Base-by-base conservation (phyloP, 2,888 invertebrate genomes). In the Eupithecia insigniata region DNA sequence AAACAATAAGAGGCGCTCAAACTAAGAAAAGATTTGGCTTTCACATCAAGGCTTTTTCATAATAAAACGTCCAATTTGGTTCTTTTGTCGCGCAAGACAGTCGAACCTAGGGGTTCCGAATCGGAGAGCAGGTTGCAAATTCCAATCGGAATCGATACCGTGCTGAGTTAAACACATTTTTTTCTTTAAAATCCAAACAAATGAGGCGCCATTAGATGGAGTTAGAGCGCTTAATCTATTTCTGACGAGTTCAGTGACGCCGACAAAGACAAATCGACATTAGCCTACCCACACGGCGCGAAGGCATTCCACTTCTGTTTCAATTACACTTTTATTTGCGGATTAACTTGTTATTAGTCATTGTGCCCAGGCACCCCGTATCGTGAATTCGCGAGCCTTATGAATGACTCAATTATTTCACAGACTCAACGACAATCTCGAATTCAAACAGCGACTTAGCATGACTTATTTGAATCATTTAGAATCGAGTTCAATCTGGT, bases 241-340 rank as follows among this genome's bases (percentile, higher is more conserved):
- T 94, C 94, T 94, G 94, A 94, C 94, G 94, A 94, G 94, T 94
- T 94, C 92, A 93, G 92, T 92, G 94, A 94, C 94, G 94, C 93
- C 92, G 94, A 93, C 94, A 92, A 91, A 92, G 94, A 94, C 93
- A 92, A 93, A 94, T 94, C 92, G 94, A 92, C 92, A 92, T 90
- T 92, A 90, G 93, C 92, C 91, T 93, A 93, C 93, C 92, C 94
- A 93, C 93, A 93, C 94, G 92, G 92, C 92, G 90, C 84, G 82
- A 91, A 92, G 90, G 91, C 90, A 92, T 87, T 86, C 90, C 90
- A 92, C 92, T 93, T 93, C 93, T 93, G 93, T 94, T 94, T 94
- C 94, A 93, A 94, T 94, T 94, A 91, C 90, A 93, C 92, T 93
- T 92, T 93, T 93, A 94, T 94, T 94, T 93, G 94, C 91, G 93